Base-by-base conservation (phyloP, 1,140 invertebrate genomes). In the Panulirus ornatus region DNA sequence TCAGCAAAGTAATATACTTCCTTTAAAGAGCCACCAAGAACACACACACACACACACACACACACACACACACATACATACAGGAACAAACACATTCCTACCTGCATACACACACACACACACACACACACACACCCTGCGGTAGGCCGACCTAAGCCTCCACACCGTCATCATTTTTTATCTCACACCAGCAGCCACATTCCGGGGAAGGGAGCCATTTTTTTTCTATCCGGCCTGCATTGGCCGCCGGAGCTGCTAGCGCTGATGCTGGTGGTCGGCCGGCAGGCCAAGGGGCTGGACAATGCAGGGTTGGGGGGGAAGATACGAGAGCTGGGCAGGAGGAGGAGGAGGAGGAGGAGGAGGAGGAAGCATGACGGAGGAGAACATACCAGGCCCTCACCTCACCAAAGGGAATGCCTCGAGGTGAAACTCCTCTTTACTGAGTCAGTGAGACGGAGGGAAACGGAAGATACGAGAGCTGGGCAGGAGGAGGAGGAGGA, bases 121-220 rank as follows among this genome's bases (percentile, higher is more conserved):
- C 42, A 70, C 54, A 84, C 58, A 70, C 63, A 84, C 70, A 44
- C 58, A 44, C 44, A 51, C 38, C 2, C 83, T 71, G 83, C 42
- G 83, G 63, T 84, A 73, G 58, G 66, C 66, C 82, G 36, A 14
- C 36, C 27, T 84, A 84, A 84, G 70, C 82, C 63, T 84, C 70
- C 14, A 36, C 34, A 34, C 14, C 22, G 70, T 84, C 83, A 84
- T 73, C 66, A 51, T 22, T 30, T 51, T 47, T 81, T 84, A n/a
- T 58, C 44, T 66, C 70, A 11, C 66, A 27, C 66, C 16, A 6
- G 44, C 73, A n/a, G n/a, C 66, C 83, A 84, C 83, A 84, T 84
- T 84, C 83, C 83, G 42, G 3, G 2, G 42, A 14, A 71, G 70
- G 30, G 22, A 63, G 40, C 2, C 70, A 11, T 84, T 73, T 84